Evolutionary conservation across 2,888 invertebrate species (phyloP), one percentile per base, ranked within the genome.

Genomic region (Hemicrepidius hirtus): DNA sequence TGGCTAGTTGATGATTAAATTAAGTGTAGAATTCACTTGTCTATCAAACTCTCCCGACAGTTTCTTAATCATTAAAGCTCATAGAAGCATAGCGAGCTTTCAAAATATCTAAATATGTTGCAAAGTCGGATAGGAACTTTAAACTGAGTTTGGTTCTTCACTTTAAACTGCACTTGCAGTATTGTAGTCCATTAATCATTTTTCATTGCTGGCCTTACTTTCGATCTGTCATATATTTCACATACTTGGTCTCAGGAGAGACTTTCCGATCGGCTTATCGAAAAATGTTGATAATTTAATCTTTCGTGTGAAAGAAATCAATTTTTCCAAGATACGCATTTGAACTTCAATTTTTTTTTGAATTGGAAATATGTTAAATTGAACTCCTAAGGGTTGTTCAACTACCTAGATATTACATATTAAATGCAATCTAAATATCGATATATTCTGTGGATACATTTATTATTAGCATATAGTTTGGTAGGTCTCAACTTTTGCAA

Each of bases 51-150:
- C 28, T n/a, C 13, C 12, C n/a, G 53, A 53, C 53, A 53, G 53
- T 13, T 53, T 32, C 28, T 28, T 53, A 53, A 53, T 53, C 53
- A 32, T 53, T 37, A 20, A 20, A 20, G n/a, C n/a, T n/a, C 16
- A 10, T 40, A 35, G 41, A 40, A 59, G 59, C 24, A 24, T 21
- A 35, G n/a, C n/a, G n/a, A 40, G 59, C 40, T 57, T 57, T 37
- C 40, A 40, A 21, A 28, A 53, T 24, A 13, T 41, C 20, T 41
- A 40, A 35, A 37, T 20, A 40, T 2, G 40, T n/a, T 24, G 7
- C 16, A 59, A 41, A 59, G 41, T 53, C 13, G 49, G 18, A 53
- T 12, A 32, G 9, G 18, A 46, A 2, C 46, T 16, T 20, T 9
- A 18, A 0, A 4, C 1, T 5, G 32, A 24, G 24, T 24, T n/a